These are phyloP conservation scores for Dipus sagitta DNA, from an alignment of 2,797 vertebrate species.

Conservation along the genomic window DNA sequence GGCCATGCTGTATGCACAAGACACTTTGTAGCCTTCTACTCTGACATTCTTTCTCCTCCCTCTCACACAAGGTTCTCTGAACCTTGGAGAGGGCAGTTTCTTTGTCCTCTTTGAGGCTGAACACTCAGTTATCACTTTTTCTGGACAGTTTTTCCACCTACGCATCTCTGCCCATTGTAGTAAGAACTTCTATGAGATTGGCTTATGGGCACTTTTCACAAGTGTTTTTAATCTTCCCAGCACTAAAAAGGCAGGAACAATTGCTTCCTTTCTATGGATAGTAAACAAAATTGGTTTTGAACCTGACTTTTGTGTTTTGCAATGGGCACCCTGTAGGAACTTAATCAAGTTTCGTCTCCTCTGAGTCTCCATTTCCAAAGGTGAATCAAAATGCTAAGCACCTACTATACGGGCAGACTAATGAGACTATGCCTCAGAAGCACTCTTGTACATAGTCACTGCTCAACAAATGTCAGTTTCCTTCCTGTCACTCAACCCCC, in stretches of 20 bases:
- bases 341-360: conserved; percentile 11
- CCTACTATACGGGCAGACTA: neutral
- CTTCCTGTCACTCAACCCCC: neutral
- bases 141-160: no score
- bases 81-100: no score
- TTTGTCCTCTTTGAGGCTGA: no score
- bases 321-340: neutral
- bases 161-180: no score
- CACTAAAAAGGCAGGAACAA: neutral
- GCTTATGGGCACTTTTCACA: neutral
- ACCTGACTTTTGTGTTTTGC: neutral
- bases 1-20: no score
- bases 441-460: neutral
- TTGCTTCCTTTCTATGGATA: neutral
- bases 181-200: no score
- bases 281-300: neutral
- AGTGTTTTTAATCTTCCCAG: neutral
- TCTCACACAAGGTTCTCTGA: no score
- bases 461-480: neutral
- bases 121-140: no score
- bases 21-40: no score
- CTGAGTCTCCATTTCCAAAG: neutral
- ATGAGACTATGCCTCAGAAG: neutral
- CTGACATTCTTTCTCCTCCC: no score
- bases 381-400: neutral